These are phyloP conservation scores for Oophaga sylvatica DNA, from an alignment of 2,797 vertebrate species.

Conservation along the genomic window DNA sequence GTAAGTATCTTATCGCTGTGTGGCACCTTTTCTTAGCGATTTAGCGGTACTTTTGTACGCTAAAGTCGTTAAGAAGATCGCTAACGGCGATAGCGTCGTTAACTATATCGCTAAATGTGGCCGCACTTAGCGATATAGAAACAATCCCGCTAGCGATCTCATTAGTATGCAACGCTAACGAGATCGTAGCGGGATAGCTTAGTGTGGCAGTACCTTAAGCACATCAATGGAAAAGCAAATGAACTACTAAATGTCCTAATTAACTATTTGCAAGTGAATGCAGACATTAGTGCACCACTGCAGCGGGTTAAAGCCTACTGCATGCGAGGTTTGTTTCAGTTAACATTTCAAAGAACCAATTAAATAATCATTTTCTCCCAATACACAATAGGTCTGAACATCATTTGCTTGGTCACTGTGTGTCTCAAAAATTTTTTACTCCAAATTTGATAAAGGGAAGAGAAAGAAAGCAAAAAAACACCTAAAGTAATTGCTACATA, in stretches of 20 bases:
- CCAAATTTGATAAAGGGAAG: constrained; percentile 64
- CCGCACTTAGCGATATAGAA: too few species aligned
- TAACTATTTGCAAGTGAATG: constrained; percentile 95
- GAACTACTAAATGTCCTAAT: constrained; percentile 86
- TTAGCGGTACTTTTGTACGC: too few species aligned
- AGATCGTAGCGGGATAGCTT: too few species aligned
- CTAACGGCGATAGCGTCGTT: too few species aligned
- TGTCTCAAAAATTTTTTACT: constrained; percentile 77
- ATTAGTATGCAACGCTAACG: too few species aligned
- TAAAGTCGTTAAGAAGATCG: too few species aligned
- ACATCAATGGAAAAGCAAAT: constrained; percentile 93
- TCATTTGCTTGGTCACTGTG: constrained; percentile 83
- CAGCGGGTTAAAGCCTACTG: constrained; percentile 89
- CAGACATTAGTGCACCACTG: constrained; percentile 86
- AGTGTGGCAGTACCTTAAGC: too few species aligned
- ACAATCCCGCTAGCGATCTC: too few species aligned
- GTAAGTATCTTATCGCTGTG: too few species aligned
- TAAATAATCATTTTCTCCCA: constrained; percentile 88
- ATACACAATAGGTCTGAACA: constrained; percentile 85
- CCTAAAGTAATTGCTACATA: background rate
- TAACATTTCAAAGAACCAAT: constrained; percentile 95
- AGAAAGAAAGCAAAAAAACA: background rate
- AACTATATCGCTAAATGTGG: too few species aligned
- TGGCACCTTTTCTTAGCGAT: too few species aligned
- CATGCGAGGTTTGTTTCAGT: constrained; percentile 87